Evolutionary conservation across 2,113 vertebrate species (phyloP).

Genomic region (Chaetodon auriga): DNA sequence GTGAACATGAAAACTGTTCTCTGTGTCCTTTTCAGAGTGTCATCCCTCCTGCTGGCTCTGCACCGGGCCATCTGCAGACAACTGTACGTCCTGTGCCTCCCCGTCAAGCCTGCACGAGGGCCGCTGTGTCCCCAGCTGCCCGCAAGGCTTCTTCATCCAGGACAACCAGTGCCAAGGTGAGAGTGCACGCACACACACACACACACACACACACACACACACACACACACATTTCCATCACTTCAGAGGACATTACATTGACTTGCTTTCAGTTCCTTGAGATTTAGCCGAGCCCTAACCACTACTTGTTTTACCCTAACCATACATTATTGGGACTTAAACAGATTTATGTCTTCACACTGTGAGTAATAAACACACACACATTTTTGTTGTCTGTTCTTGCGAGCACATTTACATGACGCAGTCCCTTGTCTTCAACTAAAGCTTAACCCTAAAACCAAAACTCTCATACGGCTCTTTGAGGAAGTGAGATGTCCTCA

Average conservation of each 20-base stretch:
- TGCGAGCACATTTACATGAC: no score
- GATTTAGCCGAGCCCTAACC: neutral
- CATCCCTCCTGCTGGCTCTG: slow-evolving; percentile 88
- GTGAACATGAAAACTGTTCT: neutral
- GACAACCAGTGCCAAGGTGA: slow-evolving; percentile 85
- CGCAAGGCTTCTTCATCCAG: slow-evolving; percentile 81
- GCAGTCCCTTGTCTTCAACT: neutral
- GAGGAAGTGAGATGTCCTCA: neutral
- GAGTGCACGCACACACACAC: slow-evolving; percentile 17
- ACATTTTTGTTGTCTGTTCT: neutral
- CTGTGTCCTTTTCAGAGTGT: slow-evolving; percentile 85
- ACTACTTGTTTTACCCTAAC: no score
- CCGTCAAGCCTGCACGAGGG: slow-evolving; percentile 80
- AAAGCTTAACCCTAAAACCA: neutral
- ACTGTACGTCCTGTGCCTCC: slow-evolving; percentile 86
- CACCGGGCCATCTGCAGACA: slow-evolving; percentile 76
- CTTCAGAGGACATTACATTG: no score
- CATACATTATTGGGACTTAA: no score
- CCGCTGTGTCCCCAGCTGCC: slow-evolving; percentile 84
- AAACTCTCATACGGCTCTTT: neutral
- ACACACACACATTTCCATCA: neutral
- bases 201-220: neutral
- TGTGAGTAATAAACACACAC: neutral
- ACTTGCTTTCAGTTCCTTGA: no score
- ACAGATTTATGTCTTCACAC: no score